Evolutionary conservation across 1,140 invertebrate genomes (phyloP), one percentile per base, ranked within the genome.

Genomic region (Anastrepha ludens): DNA sequence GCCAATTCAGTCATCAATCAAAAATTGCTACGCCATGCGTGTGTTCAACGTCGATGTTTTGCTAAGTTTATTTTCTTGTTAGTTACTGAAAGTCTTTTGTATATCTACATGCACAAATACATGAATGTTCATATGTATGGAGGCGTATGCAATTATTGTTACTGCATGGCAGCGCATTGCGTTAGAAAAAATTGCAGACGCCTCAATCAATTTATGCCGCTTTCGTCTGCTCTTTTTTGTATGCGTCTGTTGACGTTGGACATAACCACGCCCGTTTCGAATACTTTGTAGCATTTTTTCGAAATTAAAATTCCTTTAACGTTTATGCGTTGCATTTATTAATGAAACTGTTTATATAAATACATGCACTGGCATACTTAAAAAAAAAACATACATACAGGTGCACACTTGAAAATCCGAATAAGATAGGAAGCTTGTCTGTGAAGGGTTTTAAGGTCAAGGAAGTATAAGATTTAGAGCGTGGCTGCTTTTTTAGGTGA

Each of bases 1-100:
- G n/a, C 67, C 67, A 74, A 41, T 74, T 44, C 41, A 74, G 67
- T 74, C 67, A 74, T 74, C 67, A 74, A 74, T 74, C 67, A 74
- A 74, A 74, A 13, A 74, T 44, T n/a, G 67, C 15, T 39, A n/a
- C 67, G 67, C 67, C 67, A 74, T 4, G 41, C 15, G 39, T 74
- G 47, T 15, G 67, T 74, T 62, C 44, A 74, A 74, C 67, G 41
- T 62, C 44, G 44, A 74, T 41, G 41, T 70, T 70, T 44, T 70
- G 41, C 41, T 6, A 39, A 70, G 39, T 70, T 70, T 7, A 47
- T 44, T 70, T 47, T 15, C 9, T 7, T 17, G 13, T 74, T 74
- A 47, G 41, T 47, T 47, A n/a, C 41, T 47, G 67, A 47, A 47
- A 74, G 6, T 44, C 39, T 74, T 55, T 55, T 55, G 11, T 55